Evolutionary conservation across 1,140 invertebrate species (phyloP).

Genomic region (Lordiphosa collinella): DNA sequence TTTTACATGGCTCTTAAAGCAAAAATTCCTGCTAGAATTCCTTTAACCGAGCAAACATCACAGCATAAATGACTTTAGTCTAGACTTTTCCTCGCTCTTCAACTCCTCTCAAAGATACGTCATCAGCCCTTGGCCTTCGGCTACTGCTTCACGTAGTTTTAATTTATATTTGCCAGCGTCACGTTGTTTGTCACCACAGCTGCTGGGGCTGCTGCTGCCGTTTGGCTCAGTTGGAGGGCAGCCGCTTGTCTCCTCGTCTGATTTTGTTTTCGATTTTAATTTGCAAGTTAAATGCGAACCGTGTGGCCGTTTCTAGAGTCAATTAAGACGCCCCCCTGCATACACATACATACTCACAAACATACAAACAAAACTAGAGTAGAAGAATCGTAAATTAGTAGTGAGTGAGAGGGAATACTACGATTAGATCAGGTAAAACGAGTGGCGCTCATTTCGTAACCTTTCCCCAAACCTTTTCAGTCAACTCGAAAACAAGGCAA

Average conservation of each 20-base stretch:
- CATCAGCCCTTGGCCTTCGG: constrained; percentile 40
- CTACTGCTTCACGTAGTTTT: background rate
- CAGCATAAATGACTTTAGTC: too few species aligned
- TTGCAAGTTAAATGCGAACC: constrained; percentile 61
- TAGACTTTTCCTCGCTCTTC: too few species aligned
- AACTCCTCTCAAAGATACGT: background rate
- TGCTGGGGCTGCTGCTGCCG: background rate
- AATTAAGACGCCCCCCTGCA: background rate
- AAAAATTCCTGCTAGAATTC: constrained; percentile 11
- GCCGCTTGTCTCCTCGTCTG: constrained; percentile 5
- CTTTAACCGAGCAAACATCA: background rate
- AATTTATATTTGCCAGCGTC: constrained; percentile 14
- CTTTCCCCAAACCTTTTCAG: constrained; percentile 37
- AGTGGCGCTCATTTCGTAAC: constrained; percentile 16
- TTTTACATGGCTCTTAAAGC: too few species aligned
- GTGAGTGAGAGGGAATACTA: background rate
- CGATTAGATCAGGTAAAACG: background rate
- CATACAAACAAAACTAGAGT: background rate
- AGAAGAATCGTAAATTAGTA: constrained; percentile 26
- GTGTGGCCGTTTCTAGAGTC: constrained; percentile 10
- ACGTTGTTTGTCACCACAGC: constrained; percentile 24
- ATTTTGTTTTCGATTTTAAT: constrained; percentile 46
- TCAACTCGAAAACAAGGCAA: constrained; percentile 33
- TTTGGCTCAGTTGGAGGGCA: constrained; percentile 41
- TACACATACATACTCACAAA: background rate